Percentiles rank a stretch among this genome's conserved stretches.
These are phyloP conservation scores for Tamandua tetradactyla DNA, from an alignment of 2,797 vertebrate genomes.

Conservation along the genomic window DNA sequence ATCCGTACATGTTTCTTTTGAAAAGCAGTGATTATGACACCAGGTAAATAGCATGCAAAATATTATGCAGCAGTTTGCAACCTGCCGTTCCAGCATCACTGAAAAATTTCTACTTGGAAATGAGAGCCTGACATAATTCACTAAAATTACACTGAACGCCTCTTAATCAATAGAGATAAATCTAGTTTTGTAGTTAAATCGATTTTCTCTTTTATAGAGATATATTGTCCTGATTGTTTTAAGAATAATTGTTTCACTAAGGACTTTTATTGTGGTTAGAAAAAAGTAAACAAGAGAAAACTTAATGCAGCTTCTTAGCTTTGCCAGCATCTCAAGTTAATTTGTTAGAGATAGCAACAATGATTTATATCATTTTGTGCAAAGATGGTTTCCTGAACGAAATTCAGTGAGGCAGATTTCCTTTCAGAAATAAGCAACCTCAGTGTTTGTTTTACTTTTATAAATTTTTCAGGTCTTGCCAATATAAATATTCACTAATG, in stretches of 20 bases:
- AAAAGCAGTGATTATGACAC: conserved; percentile 71
- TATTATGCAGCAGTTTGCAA: conserved; percentile 77
- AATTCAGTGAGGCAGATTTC: conserved; percentile 81
- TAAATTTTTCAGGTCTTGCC: conserved; percentile 85
- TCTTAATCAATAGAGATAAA: conserved; percentile 90
- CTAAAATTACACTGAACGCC: conserved; percentile 88
- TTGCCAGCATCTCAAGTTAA: conserved; percentile 76
- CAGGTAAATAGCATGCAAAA: conserved; percentile 77
- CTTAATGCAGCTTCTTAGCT: conserved; percentile 79
- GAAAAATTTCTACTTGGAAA: conserved; percentile 86
- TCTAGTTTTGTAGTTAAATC: conserved; percentile 94
- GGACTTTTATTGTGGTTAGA: conserved; percentile 85
- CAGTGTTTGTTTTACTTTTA: conserved; percentile 84
- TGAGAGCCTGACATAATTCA: conserved; percentile 85
- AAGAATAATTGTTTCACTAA: conserved; percentile 88
- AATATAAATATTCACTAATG: conserved; percentile 89
- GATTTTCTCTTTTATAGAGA: conserved; percentile 88
- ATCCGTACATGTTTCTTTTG: conserved; percentile 74
- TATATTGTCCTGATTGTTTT: conserved; percentile 90
- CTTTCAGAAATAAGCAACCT: conserved; percentile 82
- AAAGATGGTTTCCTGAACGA: conserved; percentile 83
- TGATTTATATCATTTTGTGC: conserved; percentile 82
- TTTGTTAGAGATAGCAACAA: conserved; percentile 81
- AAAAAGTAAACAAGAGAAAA: conserved; percentile 84
- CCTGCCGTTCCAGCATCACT: conserved; percentile 82